Percentiles rank a stretch among this genome's conserved stretches.
Conservation (phyloP, 2,113 vertebrate genomes). For the Peromyscus leucopus region DNA sequence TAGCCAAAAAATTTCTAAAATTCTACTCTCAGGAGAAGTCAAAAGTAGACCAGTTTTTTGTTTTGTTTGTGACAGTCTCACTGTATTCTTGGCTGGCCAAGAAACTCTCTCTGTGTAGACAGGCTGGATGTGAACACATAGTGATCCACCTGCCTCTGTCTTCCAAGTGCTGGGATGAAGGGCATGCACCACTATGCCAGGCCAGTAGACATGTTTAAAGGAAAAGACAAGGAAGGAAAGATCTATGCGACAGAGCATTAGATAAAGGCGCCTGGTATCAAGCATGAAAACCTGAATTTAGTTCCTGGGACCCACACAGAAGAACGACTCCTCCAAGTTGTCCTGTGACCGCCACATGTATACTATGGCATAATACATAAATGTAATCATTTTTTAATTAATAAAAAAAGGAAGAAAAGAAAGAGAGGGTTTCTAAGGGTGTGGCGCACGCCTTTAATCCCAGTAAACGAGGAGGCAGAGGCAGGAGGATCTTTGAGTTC, state of each 20-base stretch:
- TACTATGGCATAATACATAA: neutral
- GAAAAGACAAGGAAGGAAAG: neutral
- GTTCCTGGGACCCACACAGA: neutral
- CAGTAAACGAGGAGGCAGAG: neutral
- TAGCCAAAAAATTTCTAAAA: neutral
- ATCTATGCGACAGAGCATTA: neutral
- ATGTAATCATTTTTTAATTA: neutral
- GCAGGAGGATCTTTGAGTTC: neutral
- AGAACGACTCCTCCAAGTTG: neutral
- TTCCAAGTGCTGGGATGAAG: neutral
- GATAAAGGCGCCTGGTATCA: neutral
- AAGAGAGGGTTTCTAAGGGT: neutral
- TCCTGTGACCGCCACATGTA: neutral
- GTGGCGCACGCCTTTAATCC: neutral
- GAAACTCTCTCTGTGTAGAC: neutral
- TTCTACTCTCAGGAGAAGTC: conserved; percentile 11
- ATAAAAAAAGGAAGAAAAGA: neutral
- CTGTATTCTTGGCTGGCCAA: neutral
- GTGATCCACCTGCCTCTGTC: neutral
- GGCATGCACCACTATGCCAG: neutral
- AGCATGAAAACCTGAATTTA: too few relatives aligned
- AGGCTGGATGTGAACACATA: neutral
- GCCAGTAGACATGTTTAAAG: neutral
- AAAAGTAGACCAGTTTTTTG: conserved; percentile 36
- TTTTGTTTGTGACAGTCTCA: neutral